These are phyloP conservation scores for Chelidonichthys spinosus DNA, from an alignment of 2,797 vertebrate species.

Conservation along the genomic window DNA sequence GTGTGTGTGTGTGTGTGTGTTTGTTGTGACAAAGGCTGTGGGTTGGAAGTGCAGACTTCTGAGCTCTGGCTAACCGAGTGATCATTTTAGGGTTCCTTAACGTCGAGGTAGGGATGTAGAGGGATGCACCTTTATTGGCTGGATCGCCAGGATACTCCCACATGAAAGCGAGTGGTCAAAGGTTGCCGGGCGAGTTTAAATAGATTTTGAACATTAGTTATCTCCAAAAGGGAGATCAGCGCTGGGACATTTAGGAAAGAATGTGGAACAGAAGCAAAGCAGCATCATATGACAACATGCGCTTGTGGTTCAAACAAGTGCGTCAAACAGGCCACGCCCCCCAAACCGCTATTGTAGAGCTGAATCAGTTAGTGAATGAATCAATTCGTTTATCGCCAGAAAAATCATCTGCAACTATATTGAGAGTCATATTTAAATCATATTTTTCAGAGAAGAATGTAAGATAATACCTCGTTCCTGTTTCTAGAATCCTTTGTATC, in stretches of 20 bases:
- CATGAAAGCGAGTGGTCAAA: conserved; percentile 21
- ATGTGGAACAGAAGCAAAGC: conserved; percentile 51
- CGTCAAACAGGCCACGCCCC: neutral
- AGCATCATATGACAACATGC: conserved; percentile 35
- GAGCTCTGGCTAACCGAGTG: conserved; percentile 62
- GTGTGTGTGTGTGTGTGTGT: conserved; percentile 36
- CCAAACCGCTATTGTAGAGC: conserved; percentile 2
- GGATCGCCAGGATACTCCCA: conserved; percentile 17
- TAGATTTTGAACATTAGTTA: conserved; percentile 29
- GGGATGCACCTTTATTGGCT: conserved; percentile 47
- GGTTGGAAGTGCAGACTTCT: conserved; percentile 63
- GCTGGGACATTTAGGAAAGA: conserved; percentile 39
- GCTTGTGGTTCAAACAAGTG: conserved; percentile 4
- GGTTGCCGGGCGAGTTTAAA: conserved; percentile 10
- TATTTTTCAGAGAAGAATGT: neutral
- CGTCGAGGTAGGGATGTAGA: conserved; percentile 49
- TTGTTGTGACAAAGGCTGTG: conserved; percentile 66
- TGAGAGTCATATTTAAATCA: neutral
- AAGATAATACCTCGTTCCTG: neutral
- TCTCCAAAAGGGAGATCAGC: conserved; percentile 38
- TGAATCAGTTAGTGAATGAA: neutral
- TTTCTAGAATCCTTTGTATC: neutral
- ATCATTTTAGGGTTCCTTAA: conserved; percentile 68
- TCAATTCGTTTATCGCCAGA: neutral
- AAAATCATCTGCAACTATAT: neutral